A percentile compares a stretch with the other conserved stretches of the same genome.
Evolutionary conservation across 2,888 invertebrate genomes (phyloP).

Genomic region (Tanytarsus gracilentus): DNA sequence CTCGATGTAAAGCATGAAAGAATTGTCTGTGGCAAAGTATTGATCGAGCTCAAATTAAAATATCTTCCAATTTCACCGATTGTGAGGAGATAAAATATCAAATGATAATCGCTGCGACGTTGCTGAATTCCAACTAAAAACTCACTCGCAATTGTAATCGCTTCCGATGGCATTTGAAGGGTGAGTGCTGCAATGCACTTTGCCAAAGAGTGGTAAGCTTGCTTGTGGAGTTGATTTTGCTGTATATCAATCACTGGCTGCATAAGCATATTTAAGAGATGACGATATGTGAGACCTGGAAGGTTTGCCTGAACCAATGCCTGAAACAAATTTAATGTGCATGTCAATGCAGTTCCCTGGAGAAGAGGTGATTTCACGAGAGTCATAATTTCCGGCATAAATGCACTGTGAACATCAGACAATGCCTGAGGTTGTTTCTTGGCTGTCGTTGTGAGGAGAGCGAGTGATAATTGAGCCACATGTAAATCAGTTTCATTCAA

Average conservation of each 20-base stretch:
- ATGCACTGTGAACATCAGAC: conserved; percentile 60
- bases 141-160: conserved; percentile 55
- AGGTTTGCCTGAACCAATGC: conserved; percentile 79
- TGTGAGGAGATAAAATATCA: conserved; percentile 86
- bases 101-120: conserved; percentile 65
- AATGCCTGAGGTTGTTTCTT: conserved; percentile 68
- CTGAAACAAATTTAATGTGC: conserved; percentile 86
- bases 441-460: conserved; percentile 73
- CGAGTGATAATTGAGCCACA: conserved; percentile 85
- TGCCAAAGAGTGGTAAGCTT: conserved; percentile 87
- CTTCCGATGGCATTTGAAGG: conserved; percentile 64
- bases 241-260: conserved; percentile 54
- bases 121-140: conserved; percentile 64
- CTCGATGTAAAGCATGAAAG: conserved; percentile 80
- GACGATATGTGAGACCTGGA: conserved; percentile 70
- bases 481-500: conserved; percentile 92
- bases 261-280: conserved; percentile 67
- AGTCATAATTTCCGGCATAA: conserved; percentile 75
- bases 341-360: conserved; percentile 82
- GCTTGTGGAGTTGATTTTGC: conserved; percentile 52
- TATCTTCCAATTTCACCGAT: conserved; percentile 96
- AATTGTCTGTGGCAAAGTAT: conserved; percentile 65
- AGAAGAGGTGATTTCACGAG: conserved; percentile 85
- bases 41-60: conserved; percentile 71
- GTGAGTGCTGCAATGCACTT: conserved; percentile 94